Conservation (phyloP, 2,113 vertebrate species). For the Dipodomys stephensi region DNA sequence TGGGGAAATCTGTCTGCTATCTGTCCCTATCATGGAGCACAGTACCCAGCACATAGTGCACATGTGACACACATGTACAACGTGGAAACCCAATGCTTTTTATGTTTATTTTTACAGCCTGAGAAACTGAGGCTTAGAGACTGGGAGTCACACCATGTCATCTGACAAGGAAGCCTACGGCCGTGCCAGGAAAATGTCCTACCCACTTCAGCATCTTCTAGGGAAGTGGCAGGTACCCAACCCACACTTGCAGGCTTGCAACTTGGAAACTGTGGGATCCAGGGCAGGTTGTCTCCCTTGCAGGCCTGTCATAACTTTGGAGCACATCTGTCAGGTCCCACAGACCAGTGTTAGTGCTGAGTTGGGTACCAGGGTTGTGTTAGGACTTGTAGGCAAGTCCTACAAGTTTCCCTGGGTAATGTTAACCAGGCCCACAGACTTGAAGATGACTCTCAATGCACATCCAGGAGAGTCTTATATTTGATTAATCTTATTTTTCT, state of each 20-base stretch:
- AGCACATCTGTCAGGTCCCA: not conserved
- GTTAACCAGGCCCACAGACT: not conserved
- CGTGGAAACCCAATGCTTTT: not conserved
- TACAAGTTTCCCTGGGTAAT: not conserved
- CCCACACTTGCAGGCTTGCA: not conserved
- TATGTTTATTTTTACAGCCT: not conserved
- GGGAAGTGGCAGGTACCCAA: not conserved
- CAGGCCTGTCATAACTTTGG: not conserved
- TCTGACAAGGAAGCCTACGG: not conserved
- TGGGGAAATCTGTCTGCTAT: not conserved
- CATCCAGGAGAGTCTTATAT: not conserved
- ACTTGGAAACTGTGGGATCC: not conserved
- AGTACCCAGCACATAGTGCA: not conserved
- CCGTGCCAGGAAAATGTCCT: not conserved
- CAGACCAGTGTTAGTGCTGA: no score
- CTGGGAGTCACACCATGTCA: not conserved
- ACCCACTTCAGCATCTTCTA: rapidly evolving
- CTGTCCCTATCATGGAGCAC: not conserved
- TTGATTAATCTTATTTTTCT: not conserved
- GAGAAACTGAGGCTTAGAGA: not conserved
- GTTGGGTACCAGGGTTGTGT: not conserved
- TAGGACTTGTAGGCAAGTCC: not conserved
- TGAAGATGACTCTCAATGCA: not conserved
- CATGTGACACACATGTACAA: no score
- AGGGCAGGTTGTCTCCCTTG: not conserved